Percentiles rank a stretch among this genome's conserved stretches.
Conservation (phyloP, 2,888 invertebrate genomes). For the Eupithecia exiguata region DNA sequence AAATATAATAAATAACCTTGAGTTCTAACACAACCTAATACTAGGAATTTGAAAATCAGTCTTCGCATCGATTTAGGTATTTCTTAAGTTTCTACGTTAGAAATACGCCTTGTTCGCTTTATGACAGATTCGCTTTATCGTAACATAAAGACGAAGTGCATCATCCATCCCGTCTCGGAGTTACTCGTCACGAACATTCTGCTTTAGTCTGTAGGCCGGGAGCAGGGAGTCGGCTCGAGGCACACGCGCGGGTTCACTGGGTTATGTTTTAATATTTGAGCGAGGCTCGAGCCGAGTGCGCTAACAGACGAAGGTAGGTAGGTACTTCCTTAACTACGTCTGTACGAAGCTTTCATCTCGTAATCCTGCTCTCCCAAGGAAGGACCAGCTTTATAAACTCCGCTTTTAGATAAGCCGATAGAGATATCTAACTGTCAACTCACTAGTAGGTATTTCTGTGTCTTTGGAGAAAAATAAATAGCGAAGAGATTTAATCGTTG, state of each 20-base stretch:
- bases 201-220: too few species aligned
- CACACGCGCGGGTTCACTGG: constrained; percentile 44
- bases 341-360: constrained; percentile 62
- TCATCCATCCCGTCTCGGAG: too few species aligned
- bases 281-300: constrained; percentile 71
- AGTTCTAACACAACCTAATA: too few species aligned
- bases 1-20: too few species aligned
- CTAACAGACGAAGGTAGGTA: constrained; percentile 68
- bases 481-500: constrained; percentile 77
- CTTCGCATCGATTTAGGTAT: too few species aligned
- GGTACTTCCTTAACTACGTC: constrained; percentile 74
- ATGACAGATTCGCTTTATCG: too few species aligned
- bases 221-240: too few species aligned
- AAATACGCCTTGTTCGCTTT: too few species aligned
- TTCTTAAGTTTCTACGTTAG: too few species aligned
- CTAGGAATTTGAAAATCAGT: too few species aligned
- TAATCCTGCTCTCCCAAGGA: constrained; percentile 67
- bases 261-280: constrained; percentile 73
- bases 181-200: too few species aligned
- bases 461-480: constrained; percentile 74
- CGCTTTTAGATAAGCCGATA: constrained; percentile 71
- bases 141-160: too few species aligned
- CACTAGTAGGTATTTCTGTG: constrained; percentile 64
- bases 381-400: constrained; percentile 68
- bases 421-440: constrained; percentile 73